Conservation (phyloP, 2,888 invertebrate species). For the Dasysyrphus tricinctus region DNA sequence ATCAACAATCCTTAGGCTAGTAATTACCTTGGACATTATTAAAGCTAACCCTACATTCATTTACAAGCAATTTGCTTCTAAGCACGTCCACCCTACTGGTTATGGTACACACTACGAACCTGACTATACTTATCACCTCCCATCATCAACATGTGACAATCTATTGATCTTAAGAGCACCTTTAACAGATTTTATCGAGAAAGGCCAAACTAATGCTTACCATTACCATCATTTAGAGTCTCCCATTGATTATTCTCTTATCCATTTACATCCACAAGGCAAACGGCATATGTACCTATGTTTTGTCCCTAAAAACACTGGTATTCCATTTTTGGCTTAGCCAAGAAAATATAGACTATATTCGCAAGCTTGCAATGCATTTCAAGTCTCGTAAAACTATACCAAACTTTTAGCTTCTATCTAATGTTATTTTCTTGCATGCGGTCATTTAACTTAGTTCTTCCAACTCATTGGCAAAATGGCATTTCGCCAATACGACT, state of each 20-base stretch:
- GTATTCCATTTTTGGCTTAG: background rate
- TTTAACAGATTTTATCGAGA: background rate
- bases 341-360: background rate
- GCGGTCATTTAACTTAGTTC: constrained; percentile 24
- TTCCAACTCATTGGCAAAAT: constrained; percentile 28
- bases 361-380: constrained; percentile 1
- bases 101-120: background rate
- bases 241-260: background rate
- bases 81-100: background rate
- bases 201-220: background rate
- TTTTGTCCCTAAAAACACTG: background rate
- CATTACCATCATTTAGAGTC: too few species aligned
- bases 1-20: too few species aligned
- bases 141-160: background rate
- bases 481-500: background rate
- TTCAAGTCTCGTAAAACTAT: constrained; percentile 15
- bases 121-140: background rate
- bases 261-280: background rate
- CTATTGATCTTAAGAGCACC: background rate
- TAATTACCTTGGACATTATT: too few species aligned
- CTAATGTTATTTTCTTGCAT: constrained; percentile 22
- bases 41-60: background rate
- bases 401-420: background rate
- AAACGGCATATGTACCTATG: background rate
- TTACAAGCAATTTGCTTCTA: constrained; percentile 2